Percentiles rank a stretch among this genome's conserved stretches.
These are phyloP conservation scores for Salpingus planirostris DNA, from an alignment of 2,888 invertebrate genomes.

Conservation along the genomic window DNA sequence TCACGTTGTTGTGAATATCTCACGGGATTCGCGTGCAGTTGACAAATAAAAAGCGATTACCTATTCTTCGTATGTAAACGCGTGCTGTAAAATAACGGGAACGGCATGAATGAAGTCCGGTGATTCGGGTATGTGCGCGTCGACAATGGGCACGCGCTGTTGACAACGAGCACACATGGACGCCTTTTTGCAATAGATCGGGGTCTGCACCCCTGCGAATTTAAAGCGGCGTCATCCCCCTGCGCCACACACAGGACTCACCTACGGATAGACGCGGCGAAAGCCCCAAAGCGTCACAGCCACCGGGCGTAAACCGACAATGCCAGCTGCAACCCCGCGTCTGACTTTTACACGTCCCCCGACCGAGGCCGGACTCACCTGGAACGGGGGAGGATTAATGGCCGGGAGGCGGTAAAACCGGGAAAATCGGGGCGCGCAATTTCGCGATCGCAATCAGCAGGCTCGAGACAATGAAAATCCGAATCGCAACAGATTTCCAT, in stretches of 20 bases:
- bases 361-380: no score
- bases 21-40: no score
- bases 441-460: constrained; percentile 4
- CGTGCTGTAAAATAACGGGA: constrained; percentile 9
- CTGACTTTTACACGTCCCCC: no score
- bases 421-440: no score
- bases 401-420: no score
- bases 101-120: constrained; percentile 17
- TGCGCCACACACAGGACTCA: constrained; percentile 5
- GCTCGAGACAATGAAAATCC: constrained; percentile 2
- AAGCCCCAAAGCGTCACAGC: no score
- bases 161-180: constrained; percentile 38
- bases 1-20: no score
- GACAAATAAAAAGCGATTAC: constrained; percentile 14
- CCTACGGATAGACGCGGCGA: neutral
- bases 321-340: no score
- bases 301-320: no score
- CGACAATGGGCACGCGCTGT: constrained; percentile 35
- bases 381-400: no score
- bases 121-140: constrained; percentile 19
- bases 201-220: constrained; percentile 11
- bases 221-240: no score
- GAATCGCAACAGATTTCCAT: no score
- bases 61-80: constrained; percentile 8
- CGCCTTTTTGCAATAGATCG: constrained; percentile 34